Percentiles rank a stretch among this genome's conserved stretches.
phyloP scores from a whole-genome alignment of 2,797 vertebrate genomes.

The Sebastes steindachneri region DNA sequence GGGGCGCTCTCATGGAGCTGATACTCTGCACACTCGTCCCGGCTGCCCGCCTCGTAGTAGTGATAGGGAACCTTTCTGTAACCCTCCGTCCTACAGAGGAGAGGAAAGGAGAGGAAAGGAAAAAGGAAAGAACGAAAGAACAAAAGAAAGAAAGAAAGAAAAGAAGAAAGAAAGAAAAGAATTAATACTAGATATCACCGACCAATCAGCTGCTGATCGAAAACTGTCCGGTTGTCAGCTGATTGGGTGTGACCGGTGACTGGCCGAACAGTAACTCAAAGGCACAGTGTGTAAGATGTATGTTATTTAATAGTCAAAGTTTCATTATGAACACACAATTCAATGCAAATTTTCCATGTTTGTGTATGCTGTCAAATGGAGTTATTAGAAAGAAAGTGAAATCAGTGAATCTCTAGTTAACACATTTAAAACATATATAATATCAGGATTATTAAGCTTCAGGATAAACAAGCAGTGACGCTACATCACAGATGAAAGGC shows the following conservation, averaged over 20 bases:
- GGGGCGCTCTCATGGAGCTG: conserved; percentile 94
- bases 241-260: too few species aligned
- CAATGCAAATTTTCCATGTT: accelerated
- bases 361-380: neutral
- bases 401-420: neutral
- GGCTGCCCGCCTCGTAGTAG: conserved; percentile 93
- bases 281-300: too few species aligned
- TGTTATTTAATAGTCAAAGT: neutral
- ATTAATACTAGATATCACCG: too few species aligned
- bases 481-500: neutral
- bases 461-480: neutral
- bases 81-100: conserved; percentile 86
- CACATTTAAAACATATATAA: neutral
- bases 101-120: neutral
- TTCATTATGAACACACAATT: neutral
- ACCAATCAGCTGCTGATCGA: too few species aligned
- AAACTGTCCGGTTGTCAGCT: too few species aligned
- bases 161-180: neutral
- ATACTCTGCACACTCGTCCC: conserved; percentile 96
- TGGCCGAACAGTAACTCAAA: too few species aligned
- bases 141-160: neutral
- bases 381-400: too few species aligned
- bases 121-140: neutral
- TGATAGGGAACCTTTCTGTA: conserved; percentile 96
- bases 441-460: neutral